A percentile compares a stretch with the other conserved stretches of the same genome.
Conservation (phyloP, 2,113 vertebrate species). For the Hydrolagus affinis region DNA sequence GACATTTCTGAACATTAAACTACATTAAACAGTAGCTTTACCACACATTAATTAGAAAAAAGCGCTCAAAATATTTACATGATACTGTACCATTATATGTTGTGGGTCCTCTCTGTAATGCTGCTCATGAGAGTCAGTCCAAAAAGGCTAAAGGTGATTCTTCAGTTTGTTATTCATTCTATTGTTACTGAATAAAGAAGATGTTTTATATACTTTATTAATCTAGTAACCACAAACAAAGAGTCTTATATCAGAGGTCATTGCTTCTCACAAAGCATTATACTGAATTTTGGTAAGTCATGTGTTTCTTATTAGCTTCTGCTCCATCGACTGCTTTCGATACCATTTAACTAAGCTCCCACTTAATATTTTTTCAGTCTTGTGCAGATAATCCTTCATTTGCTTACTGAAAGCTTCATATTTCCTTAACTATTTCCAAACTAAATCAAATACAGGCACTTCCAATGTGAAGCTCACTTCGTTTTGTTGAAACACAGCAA, state of each 20-base stretch:
- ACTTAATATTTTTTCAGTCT: neutral
- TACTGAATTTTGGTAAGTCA: neutral
- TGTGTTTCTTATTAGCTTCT: slow-evolving; percentile 19
- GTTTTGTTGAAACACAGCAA: neutral
- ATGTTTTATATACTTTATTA: neutral
- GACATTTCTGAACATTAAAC: too few species aligned
- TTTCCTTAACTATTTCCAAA: neutral
- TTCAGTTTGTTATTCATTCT: too few species aligned
- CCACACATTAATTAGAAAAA: too few species aligned
- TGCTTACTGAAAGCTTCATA: neutral
- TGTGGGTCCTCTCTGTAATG: too few species aligned
- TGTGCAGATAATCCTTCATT: neutral
- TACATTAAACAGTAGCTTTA: too few species aligned
- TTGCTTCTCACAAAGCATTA: neutral
- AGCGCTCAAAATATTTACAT: too few species aligned
- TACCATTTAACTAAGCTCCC: neutral
- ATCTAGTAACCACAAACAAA: slow-evolving; percentile 1
- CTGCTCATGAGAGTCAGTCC: too few species aligned
- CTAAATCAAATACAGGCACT: neutral
- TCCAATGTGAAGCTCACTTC: neutral
- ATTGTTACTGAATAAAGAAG: too few species aligned
- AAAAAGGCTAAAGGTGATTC: too few species aligned
- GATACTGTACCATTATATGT: too few species aligned
- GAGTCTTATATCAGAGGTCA: neutral
- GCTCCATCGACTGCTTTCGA: neutral